Percentiles rank a stretch among this genome's conserved stretches.
phyloP scores from a whole-genome alignment of 2,888 invertebrate genomes.

The Mesorhabditis sp. region DNA sequence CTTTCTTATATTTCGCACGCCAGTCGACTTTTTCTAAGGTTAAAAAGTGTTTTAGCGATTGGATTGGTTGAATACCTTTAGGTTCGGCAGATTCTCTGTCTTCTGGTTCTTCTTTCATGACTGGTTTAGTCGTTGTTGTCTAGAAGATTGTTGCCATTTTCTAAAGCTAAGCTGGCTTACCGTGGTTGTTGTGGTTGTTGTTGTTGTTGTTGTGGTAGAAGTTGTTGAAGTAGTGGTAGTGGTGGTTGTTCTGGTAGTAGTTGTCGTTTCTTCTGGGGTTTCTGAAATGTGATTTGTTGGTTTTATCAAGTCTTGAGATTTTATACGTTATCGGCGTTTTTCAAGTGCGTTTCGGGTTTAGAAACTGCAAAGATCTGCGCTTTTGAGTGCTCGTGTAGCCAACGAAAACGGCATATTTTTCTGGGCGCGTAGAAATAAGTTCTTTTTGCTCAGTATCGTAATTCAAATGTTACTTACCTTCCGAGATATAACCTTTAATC shows the following conservation, averaged over 20 bases:
- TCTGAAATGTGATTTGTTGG: neutral
- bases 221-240: constrained; percentile 1
- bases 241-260: neutral
- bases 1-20: neutral
- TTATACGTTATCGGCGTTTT: no score
- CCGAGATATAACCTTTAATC: neutral
- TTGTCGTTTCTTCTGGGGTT: constrained; percentile 5
- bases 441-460: no score
- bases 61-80: no score
- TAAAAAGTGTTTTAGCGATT: no score
- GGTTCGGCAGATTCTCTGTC: neutral
- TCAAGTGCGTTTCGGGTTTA: no score
- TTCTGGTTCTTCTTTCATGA: neutral
- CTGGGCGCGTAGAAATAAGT: no score
- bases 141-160: neutral
- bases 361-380: no score
- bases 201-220: neutral
- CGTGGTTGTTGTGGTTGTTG: neutral
- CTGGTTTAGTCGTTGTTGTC: neutral
- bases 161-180: neutral
- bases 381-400: no score
- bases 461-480: neutral
- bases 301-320: no score
- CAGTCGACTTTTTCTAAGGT: neutral
- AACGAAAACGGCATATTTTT: no score